A percentile compares a stretch with the other conserved stretches of the same genome.
phyloP scores from a whole-genome alignment of 2,113 vertebrate genomes.

The Trogon melanurus region DNA sequence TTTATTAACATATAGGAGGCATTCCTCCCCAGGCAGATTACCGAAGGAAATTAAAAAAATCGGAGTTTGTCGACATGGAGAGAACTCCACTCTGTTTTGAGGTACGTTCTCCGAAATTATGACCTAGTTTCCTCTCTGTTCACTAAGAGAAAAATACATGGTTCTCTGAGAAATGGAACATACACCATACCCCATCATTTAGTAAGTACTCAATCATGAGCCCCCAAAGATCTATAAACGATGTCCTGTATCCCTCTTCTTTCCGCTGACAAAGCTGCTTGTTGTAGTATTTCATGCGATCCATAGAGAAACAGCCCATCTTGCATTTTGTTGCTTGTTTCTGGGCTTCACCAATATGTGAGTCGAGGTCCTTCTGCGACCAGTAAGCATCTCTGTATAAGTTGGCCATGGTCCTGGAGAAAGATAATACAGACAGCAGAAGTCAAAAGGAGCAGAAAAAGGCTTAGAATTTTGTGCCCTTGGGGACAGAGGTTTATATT shows the following conservation, averaged over 20 bases:
- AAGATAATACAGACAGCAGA: not conserved
- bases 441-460: not conserved
- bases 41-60: not conserved
- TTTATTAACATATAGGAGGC: not conserved
- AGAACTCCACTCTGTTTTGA: not conserved
- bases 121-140: not conserved
- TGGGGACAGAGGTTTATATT: not conserved
- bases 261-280: constrained; percentile 75
- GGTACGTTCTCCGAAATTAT: not conserved
- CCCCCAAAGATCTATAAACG: constrained; percentile 86
- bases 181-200: constrained; percentile 78
- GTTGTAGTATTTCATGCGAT: constrained; percentile 77
- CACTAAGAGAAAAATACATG: not conserved
- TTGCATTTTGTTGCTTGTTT: constrained; percentile 78
- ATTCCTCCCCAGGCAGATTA: not conserved
- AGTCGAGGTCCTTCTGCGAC: constrained; percentile 81
- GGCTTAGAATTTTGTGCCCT: not conserved
- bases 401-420: constrained; percentile 81
- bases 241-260: constrained; percentile 79
- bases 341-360: constrained; percentile 70
- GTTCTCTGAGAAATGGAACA: not conserved
- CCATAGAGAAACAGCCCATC: constrained; percentile 70
- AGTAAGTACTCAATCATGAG: constrained; percentile 82
- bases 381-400: constrained; percentile 84
- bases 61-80: not conserved